A percentile compares a stretch with the other conserved stretches of the same genome.
phyloP scores from a whole-genome alignment of 2,113 vertebrate genomes.

The Leiothrix lutea region DNA sequence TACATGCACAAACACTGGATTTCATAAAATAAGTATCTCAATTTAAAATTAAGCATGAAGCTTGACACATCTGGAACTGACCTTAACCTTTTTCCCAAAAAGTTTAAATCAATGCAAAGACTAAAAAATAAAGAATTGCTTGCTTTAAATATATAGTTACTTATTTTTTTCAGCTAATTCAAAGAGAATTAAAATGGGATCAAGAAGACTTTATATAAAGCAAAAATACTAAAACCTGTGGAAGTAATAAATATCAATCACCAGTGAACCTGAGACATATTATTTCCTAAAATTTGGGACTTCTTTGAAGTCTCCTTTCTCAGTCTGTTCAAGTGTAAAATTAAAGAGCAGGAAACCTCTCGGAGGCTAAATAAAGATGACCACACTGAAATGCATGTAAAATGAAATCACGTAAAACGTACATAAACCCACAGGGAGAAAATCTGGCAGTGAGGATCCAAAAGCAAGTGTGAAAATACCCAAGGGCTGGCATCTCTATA shows the following conservation, averaged over 20 bases:
- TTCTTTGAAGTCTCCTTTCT: background rate
- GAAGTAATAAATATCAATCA: background rate
- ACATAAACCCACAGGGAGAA: background rate
- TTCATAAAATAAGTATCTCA: background rate
- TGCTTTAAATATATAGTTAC: background rate
- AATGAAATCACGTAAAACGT: background rate
- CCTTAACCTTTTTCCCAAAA: background rate
- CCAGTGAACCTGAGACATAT: background rate
- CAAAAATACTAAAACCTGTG: background rate
- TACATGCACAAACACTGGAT: background rate
- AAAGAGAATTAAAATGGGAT: background rate
- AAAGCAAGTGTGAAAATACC: background rate
- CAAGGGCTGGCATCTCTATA: background rate
- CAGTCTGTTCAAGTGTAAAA: background rate
- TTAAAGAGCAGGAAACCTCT: background rate
- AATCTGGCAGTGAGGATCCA: background rate
- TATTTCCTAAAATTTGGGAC: background rate
- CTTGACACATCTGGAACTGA: background rate
- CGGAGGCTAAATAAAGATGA: background rate
- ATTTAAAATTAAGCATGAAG: background rate
- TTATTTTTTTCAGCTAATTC: background rate
- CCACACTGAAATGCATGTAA: background rate
- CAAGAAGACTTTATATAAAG: background rate
- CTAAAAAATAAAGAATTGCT: background rate
- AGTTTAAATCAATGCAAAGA: background rate